Base-by-base conservation (phyloP, 2,113 vertebrate species). In the Cisticola juncidis region DNA sequence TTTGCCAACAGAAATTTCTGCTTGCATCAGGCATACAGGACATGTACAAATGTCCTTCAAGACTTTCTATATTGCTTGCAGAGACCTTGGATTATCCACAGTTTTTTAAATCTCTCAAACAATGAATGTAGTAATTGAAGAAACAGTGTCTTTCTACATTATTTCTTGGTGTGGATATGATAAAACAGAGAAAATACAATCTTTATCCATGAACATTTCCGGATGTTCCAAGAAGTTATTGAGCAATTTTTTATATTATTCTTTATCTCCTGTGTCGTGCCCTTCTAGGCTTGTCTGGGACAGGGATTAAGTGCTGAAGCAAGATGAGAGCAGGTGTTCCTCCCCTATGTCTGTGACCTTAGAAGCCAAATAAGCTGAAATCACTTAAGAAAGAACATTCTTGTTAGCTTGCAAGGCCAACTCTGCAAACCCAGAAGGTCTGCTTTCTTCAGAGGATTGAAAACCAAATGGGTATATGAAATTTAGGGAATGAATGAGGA, bases 301-400 rank as follows among this genome's bases (percentile, higher is more conserved):
- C 79, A 92, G 56, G 60, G 87, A 95, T 95, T 94, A 96, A 93
- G 56, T 20, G n/a, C 60, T 78, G 72, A 90, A 93, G 79, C 48
- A 88, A 86, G 68, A 95, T 77, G 79, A 71, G 68, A 94, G 68
- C 92, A 96, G 90, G 94, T 96, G 88, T 94, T 94, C 81, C 86
- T 95, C 74, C 35, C 77, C 76, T 81, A 40, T 40, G 44, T 40
- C 62, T 58, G 53, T 93, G 90, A 96, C 68, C 85, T 90, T 91
- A 90, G 79, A 91, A 88, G 78, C 38, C 71, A 90, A 92, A 64
- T 73, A 66, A 95, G 44, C 38, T 9, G 45, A 94, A 96, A 90
- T 94, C 56, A 90, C 86, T 95, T 85, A 70, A 90, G 74, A 93
- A 92, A 90, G 74, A 51, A 91, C 38, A 74, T 88, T 96, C 36